Conservation (phyloP, 2,113 vertebrate genomes). For the Microtus pennsylvanicus region DNA sequence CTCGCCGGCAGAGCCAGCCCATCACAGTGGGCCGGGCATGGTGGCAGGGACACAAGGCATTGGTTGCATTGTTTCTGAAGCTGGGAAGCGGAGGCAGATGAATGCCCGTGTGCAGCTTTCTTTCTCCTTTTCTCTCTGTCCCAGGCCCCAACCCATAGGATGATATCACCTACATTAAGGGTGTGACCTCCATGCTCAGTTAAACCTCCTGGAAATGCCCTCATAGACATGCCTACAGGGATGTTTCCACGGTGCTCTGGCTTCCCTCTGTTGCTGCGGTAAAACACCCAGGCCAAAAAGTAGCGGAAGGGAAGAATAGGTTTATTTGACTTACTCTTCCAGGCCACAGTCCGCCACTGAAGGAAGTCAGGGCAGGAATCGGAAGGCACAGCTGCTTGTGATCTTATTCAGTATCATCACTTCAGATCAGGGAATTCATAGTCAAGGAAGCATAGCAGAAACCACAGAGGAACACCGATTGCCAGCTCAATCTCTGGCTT, state of each 20-base stretch:
- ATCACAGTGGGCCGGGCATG: fast-evolving
- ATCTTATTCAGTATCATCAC: not conserved
- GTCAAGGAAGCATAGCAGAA: not conserved
- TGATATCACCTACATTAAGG: not conserved
- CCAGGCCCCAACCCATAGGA: not conserved
- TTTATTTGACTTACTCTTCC: not conserved
- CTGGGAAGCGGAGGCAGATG: not conserved
- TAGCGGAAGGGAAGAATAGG: not conserved
- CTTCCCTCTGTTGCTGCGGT: not conserved
- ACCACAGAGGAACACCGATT: not conserved
- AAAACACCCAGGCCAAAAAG: not conserved
- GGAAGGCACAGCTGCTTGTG: not conserved
- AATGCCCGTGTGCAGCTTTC: too few species aligned
- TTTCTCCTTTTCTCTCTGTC: not conserved
- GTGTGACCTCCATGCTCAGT: not conserved
- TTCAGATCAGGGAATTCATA: not conserved
- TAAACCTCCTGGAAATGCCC: not conserved
- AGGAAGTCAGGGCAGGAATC: not conserved
- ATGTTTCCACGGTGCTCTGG: not conserved
- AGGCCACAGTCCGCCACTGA: not conserved
- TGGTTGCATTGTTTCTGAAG: not conserved
- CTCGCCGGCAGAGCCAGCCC: not conserved
- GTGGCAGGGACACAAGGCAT: not conserved
- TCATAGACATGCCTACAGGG: not conserved
- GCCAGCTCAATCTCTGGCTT: not conserved